Conservation (phyloP, 2,113 vertebrate genomes). For the Laterallus jamaicensis region DNA sequence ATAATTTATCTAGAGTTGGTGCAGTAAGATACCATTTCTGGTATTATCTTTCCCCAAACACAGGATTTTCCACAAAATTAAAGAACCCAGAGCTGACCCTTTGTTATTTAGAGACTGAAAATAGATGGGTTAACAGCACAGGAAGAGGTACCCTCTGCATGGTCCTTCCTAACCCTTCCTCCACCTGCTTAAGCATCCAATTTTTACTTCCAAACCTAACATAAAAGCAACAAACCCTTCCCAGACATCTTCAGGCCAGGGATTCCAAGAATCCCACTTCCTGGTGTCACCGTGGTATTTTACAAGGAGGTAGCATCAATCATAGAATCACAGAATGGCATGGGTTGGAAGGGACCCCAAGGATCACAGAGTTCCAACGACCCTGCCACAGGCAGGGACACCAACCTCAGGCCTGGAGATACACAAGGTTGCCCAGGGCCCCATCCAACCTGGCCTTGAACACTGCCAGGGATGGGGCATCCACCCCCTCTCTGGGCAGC, state of each 20-base stretch:
- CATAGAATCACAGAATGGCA: too few species aligned
- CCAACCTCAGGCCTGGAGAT: too few species aligned
- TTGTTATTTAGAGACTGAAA: not conserved
- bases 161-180: not conserved
- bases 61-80: not conserved
- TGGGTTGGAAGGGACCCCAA: too few species aligned
- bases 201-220: not conserved
- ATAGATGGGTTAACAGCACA: not conserved
- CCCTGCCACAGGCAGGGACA: too few species aligned
- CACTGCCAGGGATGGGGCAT: too few species aligned
- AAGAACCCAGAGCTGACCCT: not conserved
- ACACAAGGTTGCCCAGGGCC: too few species aligned
- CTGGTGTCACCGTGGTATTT: not conserved
- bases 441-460: too few species aligned
- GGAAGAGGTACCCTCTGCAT: fast-evolving
- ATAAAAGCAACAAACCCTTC: not conserved
- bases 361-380: too few species aligned
- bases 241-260: not conserved
- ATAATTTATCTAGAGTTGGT: not conserved
- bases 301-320: not conserved
- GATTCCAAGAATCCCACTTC: not conserved
- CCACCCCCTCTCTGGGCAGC: too few species aligned
- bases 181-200: not conserved
- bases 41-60: not conserved
- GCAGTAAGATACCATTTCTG: not conserved